Conservation (phyloP, 2,113 vertebrate species). For the Shinisaurus crocodilurus region DNA sequence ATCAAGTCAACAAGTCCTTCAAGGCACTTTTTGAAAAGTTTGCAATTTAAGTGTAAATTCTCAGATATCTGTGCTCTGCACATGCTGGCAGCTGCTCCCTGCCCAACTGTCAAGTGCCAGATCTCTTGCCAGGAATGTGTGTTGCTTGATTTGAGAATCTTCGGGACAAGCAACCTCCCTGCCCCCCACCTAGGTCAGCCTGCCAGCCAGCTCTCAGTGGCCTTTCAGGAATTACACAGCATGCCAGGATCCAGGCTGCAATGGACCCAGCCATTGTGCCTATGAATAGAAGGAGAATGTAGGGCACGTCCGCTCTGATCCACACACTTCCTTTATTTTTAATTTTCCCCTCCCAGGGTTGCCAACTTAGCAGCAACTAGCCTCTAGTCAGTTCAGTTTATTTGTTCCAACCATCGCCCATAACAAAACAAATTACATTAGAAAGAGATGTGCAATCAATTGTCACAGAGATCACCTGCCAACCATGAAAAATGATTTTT, state of each 20-base stretch:
- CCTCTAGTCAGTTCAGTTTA: not conserved
- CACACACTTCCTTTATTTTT: not conserved
- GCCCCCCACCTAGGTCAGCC: not conserved
- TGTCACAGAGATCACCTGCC: not conserved
- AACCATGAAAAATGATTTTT: too few relatives aligned
- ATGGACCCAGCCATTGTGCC: not conserved
- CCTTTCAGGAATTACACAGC: slow-evolving; percentile 9
- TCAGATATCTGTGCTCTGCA: not conserved
- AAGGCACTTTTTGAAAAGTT: not conserved
- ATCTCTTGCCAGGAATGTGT: slow-evolving; percentile 16
- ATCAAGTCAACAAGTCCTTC: not conserved
- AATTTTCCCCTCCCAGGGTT: too few relatives aligned
- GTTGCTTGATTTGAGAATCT: not conserved
- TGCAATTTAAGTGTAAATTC: not conserved
- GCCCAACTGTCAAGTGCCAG: not conserved
- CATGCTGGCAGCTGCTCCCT: not conserved
- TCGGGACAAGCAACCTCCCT: not conserved
- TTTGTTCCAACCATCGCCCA: not conserved
- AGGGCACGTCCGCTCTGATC: not conserved
- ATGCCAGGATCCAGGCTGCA: not conserved
- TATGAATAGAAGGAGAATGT: not conserved
- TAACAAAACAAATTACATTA: not conserved
- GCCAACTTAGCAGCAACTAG: not conserved
- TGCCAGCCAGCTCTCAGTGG: not conserved
- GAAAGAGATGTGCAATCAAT: not conserved